A percentile compares a stretch with the other conserved stretches of the same genome.
These are phyloP conservation scores for Pemphigus obesinymphae DNA, from an alignment of 1,140 invertebrate genomes.

Conservation along the genomic window DNA sequence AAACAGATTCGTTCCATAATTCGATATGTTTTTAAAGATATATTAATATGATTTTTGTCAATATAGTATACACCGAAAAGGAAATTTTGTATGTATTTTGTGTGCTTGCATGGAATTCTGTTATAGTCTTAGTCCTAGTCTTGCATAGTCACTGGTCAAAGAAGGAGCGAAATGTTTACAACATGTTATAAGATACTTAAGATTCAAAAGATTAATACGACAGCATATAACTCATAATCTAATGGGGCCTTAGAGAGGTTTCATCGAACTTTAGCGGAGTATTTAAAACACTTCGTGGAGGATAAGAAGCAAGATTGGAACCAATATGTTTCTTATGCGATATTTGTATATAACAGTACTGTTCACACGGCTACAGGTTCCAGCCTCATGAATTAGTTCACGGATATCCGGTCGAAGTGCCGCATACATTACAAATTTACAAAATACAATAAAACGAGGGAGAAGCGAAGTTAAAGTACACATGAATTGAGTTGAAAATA, in stretches of 20 bases:
- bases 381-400: conserved; percentile 48
- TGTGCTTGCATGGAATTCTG: conserved; percentile 49
- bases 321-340: conserved; percentile 50
- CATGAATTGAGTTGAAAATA: not conserved
- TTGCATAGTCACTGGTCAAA: conserved; percentile 50
- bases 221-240: conserved; percentile 46
- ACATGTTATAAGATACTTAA: conserved; percentile 46
- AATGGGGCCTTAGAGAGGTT: conserved; percentile 48
- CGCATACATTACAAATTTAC: not conserved
- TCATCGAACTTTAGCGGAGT: conserved; percentile 51
- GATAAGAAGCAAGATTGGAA: conserved; percentile 53
- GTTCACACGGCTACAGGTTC: conserved; percentile 50
- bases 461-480: not conserved
- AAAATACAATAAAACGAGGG: not conserved
- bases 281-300: conserved; percentile 51
- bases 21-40: too few species aligned
- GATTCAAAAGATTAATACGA: conserved; percentile 49
- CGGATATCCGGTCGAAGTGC: not conserved
- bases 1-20: too few species aligned
- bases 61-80: too few species aligned
- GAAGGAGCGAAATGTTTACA: conserved; percentile 49
- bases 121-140: too few species aligned
- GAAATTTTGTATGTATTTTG: too few species aligned
- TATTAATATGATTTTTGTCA: too few species aligned
- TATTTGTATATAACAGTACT: conserved; percentile 53